These are phyloP conservation scores for Micrasema minimum DNA, from an alignment of 1,140 invertebrate genomes.

Conservation along the genomic window DNA sequence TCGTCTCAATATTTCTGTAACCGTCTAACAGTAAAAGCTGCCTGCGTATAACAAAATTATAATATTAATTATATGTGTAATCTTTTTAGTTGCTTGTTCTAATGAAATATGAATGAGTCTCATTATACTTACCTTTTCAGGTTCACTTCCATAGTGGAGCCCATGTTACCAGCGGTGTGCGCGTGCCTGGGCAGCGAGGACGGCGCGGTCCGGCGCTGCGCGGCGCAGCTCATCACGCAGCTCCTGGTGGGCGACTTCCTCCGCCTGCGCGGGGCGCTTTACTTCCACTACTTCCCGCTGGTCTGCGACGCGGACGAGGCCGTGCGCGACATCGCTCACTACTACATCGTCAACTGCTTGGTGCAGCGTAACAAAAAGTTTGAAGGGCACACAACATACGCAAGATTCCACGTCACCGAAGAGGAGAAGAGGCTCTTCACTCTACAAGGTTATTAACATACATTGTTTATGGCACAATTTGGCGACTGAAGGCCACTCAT, in stretches of 20 bases:
- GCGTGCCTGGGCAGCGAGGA: constrained; percentile 41
- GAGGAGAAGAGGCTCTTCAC: constrained; percentile 45
- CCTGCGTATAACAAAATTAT: too few relatives aligned
- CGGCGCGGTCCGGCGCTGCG: constrained; percentile 41
- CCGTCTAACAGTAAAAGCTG: too few relatives aligned
- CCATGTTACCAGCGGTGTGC: constrained; percentile 44
- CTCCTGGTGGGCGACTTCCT: constrained; percentile 49
- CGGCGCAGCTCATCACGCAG: constrained; percentile 47
- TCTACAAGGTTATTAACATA: constrained; percentile 44
- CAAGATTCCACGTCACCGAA: constrained; percentile 41
- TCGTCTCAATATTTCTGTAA: too few relatives aligned
- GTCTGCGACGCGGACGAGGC: constrained; percentile 44
- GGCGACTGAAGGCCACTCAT: too few relatives aligned
- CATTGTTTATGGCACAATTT: neutral
- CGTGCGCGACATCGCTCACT: constrained; percentile 42
- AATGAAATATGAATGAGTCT: too few relatives aligned
- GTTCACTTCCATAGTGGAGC: constrained; percentile 50
- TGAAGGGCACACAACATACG: constrained; percentile 32
- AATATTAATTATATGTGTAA: too few relatives aligned
- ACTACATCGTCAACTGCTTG: constrained; percentile 45
- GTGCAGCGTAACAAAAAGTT: constrained; percentile 40
- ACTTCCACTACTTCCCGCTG: constrained; percentile 49
- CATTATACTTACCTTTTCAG: too few relatives aligned
- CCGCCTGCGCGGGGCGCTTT: constrained; percentile 39
- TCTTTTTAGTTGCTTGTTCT: too few relatives aligned